Conservation (phyloP, 2,113 vertebrate species). For the Protobothrops flavoviridis region DNA sequence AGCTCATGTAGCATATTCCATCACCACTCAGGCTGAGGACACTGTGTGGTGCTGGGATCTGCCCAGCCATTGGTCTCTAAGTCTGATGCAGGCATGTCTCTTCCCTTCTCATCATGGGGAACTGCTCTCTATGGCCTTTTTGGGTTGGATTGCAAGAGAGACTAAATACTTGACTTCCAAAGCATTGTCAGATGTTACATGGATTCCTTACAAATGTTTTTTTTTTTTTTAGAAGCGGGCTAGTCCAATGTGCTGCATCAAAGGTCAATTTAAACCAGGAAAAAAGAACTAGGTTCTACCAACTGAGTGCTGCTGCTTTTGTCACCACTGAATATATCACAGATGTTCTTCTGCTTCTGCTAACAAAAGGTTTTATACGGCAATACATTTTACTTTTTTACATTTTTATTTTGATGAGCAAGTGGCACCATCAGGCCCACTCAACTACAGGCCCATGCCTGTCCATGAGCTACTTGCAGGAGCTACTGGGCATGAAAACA, state of each 20-base stretch:
- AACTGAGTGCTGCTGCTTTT: not conserved
- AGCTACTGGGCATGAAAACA: not conserved
- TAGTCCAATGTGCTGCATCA: no score
- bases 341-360: not conserved
- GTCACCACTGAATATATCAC: not conserved
- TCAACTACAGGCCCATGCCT: not conserved
- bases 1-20: not conserved
- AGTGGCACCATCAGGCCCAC: not conserved
- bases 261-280: no score
- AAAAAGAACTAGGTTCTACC: not conserved
- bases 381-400: not conserved
- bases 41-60: not conserved
- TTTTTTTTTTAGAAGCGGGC: no score
- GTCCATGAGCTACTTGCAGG: not conserved
- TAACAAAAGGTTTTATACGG: not conserved
- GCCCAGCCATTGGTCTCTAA: not conserved
- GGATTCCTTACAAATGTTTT: not conserved
- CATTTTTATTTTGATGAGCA: not conserved
- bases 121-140: not conserved
- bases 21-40: not conserved
- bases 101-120: not conserved
- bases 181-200: not conserved
- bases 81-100: not conserved
- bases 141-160: not conserved
- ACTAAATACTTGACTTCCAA: not conserved